phyloP scores from a whole-genome alignment of 2,888 invertebrate genomes.

The Plusia festucae region DNA sequence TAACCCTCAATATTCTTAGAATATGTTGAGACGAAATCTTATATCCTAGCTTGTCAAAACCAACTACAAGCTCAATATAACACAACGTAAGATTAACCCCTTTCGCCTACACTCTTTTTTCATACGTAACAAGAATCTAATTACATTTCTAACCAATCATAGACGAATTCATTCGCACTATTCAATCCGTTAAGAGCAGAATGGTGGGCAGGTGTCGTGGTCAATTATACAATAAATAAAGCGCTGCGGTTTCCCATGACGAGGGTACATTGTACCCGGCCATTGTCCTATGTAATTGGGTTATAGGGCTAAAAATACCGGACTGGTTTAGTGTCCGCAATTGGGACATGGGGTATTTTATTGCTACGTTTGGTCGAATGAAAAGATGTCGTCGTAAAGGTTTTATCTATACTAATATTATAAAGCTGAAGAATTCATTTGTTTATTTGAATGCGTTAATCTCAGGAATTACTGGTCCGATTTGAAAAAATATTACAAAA shows the following conservation, averaged over 20 bases:
- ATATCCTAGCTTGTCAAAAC: background rate
- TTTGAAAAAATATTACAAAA: no score
- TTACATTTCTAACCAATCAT: background rate
- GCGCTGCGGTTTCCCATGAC: slow-evolving; percentile 15
- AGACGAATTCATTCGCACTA: slow-evolving; percentile 3
- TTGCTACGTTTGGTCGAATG: background rate
- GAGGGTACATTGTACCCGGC: slow-evolving; percentile 19
- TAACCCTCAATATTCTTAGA: background rate
- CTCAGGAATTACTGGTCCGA: no score
- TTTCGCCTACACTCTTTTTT: background rate
- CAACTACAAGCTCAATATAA: background rate
- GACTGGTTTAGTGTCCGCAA: slow-evolving; percentile 7
- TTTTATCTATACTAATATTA: background rate
- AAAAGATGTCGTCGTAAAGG: background rate
- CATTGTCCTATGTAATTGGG: slow-evolving; percentile 5
- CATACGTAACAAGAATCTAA: background rate
- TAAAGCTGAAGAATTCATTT: no score
- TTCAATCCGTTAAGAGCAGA: slow-evolving; percentile 18
- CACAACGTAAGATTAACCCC: background rate
- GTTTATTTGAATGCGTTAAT: no score
- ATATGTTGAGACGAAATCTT: background rate
- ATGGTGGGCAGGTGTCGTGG: slow-evolving; percentile 8
- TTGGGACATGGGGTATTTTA: background rate
- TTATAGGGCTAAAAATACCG: slow-evolving; percentile 9
- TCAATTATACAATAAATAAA: slow-evolving; percentile 26